Base-by-base conservation (phyloP, 2,888 invertebrate species). In the Scaptomyza flava region DNA sequence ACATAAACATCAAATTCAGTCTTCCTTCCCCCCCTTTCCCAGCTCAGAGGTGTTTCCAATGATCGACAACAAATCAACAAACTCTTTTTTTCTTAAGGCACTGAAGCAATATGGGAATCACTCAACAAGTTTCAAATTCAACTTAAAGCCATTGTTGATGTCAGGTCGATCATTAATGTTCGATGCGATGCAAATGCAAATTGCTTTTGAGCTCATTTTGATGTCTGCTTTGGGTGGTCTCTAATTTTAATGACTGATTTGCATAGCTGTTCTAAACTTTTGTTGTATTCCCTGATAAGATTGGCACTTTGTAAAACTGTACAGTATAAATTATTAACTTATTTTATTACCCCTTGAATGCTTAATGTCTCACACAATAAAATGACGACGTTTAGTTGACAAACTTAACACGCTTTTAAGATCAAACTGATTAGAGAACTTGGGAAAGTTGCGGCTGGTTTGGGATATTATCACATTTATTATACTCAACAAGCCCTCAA, bases 41-140 rank as follows among this genome's bases (percentile, higher is more conserved):
- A 48, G 60, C 61, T 66, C 85, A 72, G 79, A 81, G 86, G 80
- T 81, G 81, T 87, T 81, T 71, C 68, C 70, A 79, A 79, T 71
- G 77, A 68, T 69, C 87, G 74, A 86, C 88, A 80, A 50, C 34
- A 82, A 82, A 88, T 82, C 88, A 82, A 88, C 81, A 86, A 74
- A 86, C 87, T 17, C n/a, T n/a, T n/a, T n/a, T n/a, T n/a, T n/a
- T n/a, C n/a, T n/a, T n/a, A n/a, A n/a, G 88, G 77, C 71, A 79
- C 71, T 70, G 66, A 66, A 62, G 64, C 47, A 61, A 73, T 62
- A 53, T 31, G 34, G 20, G 47, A 34, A 43, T n/a, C 45, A 30
- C 31, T 33, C 43, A 33, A 27, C 17, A 34, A 30, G 43, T 46
- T 66, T 68, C 60, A 68, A 85, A 72, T 43, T 59, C 45, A 58